Evolutionary conservation across 2,888 invertebrate genomes (phyloP).

Genomic region (Lysandra bellargus): DNA sequence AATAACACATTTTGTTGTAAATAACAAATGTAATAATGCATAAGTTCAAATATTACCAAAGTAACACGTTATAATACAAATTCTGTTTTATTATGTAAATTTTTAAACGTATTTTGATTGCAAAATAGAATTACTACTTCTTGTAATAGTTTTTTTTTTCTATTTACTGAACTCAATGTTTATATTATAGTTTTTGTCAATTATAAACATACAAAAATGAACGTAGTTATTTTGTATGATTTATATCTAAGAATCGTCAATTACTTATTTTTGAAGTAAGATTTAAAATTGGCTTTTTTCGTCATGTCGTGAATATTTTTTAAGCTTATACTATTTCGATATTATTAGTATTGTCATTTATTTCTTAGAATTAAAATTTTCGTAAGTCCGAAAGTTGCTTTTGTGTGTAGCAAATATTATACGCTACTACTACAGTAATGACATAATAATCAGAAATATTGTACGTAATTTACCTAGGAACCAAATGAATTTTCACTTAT

Average conservation of each 20-base stretch:
- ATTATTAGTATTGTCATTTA: not conserved
- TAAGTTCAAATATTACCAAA: not conserved
- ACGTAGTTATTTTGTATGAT: constrained; percentile 74
- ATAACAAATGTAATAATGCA: not conserved
- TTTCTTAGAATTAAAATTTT: not conserved
- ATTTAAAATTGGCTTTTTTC: constrained; percentile 36
- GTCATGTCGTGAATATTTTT: constrained; percentile 1
- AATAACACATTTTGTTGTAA: not conserved
- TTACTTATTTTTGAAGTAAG: constrained; percentile 72
- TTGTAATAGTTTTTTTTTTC: not conserved
- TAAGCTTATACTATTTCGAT: constrained; percentile 5
- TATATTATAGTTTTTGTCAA: constrained; percentile 69
- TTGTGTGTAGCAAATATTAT: not conserved
- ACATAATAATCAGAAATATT: not conserved
- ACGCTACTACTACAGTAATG: constrained; percentile 13
- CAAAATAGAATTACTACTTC: not conserved
- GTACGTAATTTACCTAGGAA: not conserved
- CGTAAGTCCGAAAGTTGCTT: not conserved
- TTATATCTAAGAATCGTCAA: constrained; percentile 78
- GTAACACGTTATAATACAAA: not conserved
- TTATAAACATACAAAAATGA: constrained; percentile 72
- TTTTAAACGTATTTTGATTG: no score
- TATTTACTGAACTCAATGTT: constrained; percentile 29
- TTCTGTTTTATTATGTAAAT: not conserved
- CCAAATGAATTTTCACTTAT: constrained; percentile 14